Evolutionary conservation across 2,797 vertebrate genomes (phyloP).

Genomic region (Rhinichthys osculus): DNA sequence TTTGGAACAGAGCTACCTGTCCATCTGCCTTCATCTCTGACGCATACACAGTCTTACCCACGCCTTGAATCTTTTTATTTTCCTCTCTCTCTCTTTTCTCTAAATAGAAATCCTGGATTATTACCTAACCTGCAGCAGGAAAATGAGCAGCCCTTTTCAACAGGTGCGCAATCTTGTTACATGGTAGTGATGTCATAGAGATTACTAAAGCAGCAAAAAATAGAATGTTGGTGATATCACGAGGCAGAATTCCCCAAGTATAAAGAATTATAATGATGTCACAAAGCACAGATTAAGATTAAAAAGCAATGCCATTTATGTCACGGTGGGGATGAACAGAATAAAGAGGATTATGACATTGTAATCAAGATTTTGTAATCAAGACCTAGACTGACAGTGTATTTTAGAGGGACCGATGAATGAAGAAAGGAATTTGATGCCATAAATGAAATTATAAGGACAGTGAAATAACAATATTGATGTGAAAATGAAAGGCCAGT

Average conservation of each 20-base stretch:
- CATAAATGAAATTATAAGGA: not conserved
- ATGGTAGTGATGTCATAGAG: constrained; percentile 6
- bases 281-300: constrained; percentile 30
- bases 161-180: constrained; percentile 77
- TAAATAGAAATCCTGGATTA: constrained; percentile 89
- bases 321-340: constrained; percentile 18
- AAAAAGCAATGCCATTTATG: constrained; percentile 40
- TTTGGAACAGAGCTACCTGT: not conserved
- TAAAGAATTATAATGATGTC: constrained; percentile 3
- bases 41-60: not conserved
- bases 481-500: not conserved
- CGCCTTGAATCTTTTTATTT: not conserved
- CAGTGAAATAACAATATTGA: not conserved
- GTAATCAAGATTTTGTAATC: constrained; percentile 21
- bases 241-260: constrained; percentile 19
- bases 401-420: not conserved
- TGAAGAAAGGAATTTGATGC: not conserved
- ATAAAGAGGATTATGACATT: constrained; percentile 36
- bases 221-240: not conserved
- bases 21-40: constrained; percentile 12
- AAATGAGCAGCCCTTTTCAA: constrained; percentile 88
- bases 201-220: not conserved
- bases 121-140: constrained; percentile 89
- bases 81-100: constrained; percentile 54
- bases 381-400: not conserved